These are phyloP conservation scores for Spodoptera frugiperda DNA, from an alignment of 1,140 invertebrate genomes.

Conservation along the genomic window DNA sequence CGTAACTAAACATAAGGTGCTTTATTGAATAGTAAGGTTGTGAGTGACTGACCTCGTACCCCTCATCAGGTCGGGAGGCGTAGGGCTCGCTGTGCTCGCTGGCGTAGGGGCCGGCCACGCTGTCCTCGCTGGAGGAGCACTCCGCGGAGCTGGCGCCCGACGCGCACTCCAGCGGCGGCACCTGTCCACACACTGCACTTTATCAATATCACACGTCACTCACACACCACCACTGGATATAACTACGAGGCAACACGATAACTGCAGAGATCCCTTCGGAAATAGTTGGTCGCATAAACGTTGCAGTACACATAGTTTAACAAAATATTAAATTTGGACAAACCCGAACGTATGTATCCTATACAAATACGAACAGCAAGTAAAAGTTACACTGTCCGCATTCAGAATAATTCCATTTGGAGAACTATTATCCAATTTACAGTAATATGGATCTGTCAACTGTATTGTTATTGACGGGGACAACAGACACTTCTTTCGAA, in stretches of 20 bases:
- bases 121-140: constrained; percentile 86
- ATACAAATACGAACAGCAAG: too few relatives aligned
- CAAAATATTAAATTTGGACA: too few relatives aligned
- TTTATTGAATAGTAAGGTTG: too few relatives aligned
- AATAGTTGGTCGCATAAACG: too few relatives aligned
- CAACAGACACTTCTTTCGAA: too few relatives aligned
- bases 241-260: too few relatives aligned
- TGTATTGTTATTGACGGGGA: not conserved
- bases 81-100: constrained; percentile 76
- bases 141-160: constrained; percentile 74
- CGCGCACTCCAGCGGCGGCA: constrained; percentile 72
- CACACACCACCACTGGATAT: too few relatives aligned
- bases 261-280: too few relatives aligned
- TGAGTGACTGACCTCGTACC: constrained; percentile 82
- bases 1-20: too few relatives aligned
- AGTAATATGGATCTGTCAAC: not conserved
- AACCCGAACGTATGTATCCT: too few relatives aligned
- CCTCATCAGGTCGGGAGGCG: constrained; percentile 87
- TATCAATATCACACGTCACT: constrained; percentile 30
- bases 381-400: too few relatives aligned
- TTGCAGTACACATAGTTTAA: too few relatives aligned
- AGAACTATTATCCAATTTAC: constrained; percentile 1
- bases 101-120: constrained; percentile 80
- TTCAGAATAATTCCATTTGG: not conserved
- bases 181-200: constrained; percentile 57